Evolutionary conservation across 1,140 invertebrate species (phyloP).

Genomic region (Apocrypta bakeri): DNA sequence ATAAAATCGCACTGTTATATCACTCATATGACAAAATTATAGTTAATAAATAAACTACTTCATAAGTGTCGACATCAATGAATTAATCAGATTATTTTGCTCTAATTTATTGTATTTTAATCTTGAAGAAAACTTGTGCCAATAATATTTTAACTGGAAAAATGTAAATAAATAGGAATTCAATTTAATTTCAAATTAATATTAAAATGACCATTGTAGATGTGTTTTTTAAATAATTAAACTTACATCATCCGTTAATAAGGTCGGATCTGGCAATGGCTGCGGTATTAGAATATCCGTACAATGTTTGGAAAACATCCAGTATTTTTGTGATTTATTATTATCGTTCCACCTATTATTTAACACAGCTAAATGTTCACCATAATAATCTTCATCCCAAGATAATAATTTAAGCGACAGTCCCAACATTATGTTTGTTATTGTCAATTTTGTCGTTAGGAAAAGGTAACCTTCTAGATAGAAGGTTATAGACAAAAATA

Average conservation of each 20-base stretch:
- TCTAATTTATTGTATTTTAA: not conserved
- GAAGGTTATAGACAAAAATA: no score
- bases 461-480: no score
- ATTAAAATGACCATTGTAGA: not conserved
- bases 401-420: not conserved
- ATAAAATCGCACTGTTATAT: no score
- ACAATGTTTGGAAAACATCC: not conserved
- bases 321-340: not conserved
- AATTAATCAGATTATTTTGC: not conserved
- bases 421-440: slow-evolving; percentile 1
- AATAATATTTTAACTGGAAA: slow-evolving; percentile 31
- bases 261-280: not conserved
- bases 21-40: not conserved
- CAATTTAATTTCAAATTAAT: not conserved
- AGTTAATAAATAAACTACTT: not conserved
- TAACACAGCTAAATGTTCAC: not conserved
- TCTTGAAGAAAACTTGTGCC: not conserved
- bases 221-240: not conserved
- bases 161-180: not conserved
- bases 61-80: not conserved
- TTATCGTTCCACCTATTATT: not conserved
- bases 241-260: slow-evolving; percentile 8
- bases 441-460: no score
- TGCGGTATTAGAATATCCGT: not conserved
- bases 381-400: not conserved